phyloP scores from a whole-genome alignment of 1,140 invertebrate genomes.

The Diuraphis noxia region DNA sequence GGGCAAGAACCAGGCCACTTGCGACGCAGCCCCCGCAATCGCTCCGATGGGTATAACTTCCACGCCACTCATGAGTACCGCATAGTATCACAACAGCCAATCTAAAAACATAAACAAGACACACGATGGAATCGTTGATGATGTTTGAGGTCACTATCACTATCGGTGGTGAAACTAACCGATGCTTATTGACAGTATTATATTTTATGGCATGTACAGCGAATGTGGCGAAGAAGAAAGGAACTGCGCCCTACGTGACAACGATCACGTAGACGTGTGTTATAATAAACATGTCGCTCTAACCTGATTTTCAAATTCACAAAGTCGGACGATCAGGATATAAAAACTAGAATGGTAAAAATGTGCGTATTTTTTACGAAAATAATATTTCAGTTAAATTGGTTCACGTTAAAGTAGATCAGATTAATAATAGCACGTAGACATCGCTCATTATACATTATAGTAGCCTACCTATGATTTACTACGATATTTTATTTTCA shows the following conservation, averaged over 20 bases:
- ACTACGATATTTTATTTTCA: background rate
- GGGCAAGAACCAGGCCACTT: conserved; percentile 76
- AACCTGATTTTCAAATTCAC: background rate
- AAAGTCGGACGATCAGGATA: background rate
- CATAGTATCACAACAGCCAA: background rate
- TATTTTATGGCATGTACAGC: background rate
- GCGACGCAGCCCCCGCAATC: conserved; percentile 64
- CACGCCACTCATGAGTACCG: conserved; percentile 61
- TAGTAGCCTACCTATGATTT: background rate
- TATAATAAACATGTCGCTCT: background rate
- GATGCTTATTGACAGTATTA: conserved; percentile 5
- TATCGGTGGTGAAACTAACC: conserved; percentile 26
- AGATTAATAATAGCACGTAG: background rate
- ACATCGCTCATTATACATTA: background rate
- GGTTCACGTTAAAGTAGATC: background rate
- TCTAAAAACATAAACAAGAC: background rate
- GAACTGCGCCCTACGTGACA: conserved; percentile 42
- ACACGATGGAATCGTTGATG: background rate
- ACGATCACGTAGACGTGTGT: background rate
- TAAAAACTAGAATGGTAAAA: background rate
- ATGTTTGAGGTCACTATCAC: conserved; percentile 18
- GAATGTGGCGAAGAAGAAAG: conserved; percentile 32
- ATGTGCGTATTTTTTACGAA: background rate
- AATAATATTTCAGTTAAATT: background rate
- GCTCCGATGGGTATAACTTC: conserved; percentile 63